Percentiles rank a stretch among this genome's conserved stretches.
phyloP scores from a whole-genome alignment of 2,888 invertebrate genomes.

The Epicampocera succincta region DNA sequence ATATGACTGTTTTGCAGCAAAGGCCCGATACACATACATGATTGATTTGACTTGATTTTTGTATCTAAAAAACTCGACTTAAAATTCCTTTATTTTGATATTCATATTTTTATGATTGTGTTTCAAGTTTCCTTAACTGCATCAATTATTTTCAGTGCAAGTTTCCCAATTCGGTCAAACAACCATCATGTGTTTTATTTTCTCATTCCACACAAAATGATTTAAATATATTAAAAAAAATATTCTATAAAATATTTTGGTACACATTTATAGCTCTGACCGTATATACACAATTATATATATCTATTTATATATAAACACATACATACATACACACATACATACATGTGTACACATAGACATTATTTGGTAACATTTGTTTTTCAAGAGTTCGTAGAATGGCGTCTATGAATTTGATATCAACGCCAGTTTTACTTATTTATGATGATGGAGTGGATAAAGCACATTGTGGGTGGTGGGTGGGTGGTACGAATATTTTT shows the following conservation, averaged over 20 bases:
- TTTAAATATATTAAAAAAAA: slow-evolving; percentile 37
- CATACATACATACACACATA: no score
- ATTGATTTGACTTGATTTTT: no score
- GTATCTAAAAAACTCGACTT: no score
- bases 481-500: slow-evolving; percentile 11
- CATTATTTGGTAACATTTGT: slow-evolving; percentile 22
- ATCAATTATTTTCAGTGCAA: neutral
- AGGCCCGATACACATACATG: no score
- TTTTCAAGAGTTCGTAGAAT: slow-evolving; percentile 18
- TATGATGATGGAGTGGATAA: neutral
- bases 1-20: no score
- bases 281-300: no score
- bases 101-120: no score
- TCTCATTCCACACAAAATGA: slow-evolving; percentile 28
- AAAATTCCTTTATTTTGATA: no score
- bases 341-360: no score
- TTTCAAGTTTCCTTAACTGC: no score
- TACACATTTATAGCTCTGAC: slow-evolving; percentile 12
- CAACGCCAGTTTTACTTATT: slow-evolving; percentile 31
- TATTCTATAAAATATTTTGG: slow-evolving; percentile 40
- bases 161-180: slow-evolving; percentile 25
- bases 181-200: slow-evolving; percentile 38
- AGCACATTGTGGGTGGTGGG: neutral
- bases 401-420: slow-evolving; percentile 33
- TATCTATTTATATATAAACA: no score